phyloP scores from a whole-genome alignment of 2,888 invertebrate species.

The Ormia ochracea region DNA sequence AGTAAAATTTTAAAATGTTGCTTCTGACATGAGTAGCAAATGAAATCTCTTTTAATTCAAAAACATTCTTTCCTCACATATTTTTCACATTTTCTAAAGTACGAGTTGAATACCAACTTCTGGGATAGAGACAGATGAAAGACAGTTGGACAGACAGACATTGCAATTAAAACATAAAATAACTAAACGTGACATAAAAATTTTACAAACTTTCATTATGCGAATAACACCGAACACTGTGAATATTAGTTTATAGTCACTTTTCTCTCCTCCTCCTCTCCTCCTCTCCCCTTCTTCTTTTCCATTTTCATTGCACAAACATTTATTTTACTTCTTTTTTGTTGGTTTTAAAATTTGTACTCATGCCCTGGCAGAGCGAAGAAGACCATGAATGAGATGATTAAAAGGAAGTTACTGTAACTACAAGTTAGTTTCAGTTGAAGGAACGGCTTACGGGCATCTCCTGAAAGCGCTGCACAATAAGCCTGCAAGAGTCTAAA shows the following conservation, averaged over 20 bases:
- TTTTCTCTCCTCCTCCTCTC: not conserved
- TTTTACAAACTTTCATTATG: conserved; percentile 33
- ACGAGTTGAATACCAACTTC: conserved; percentile 5
- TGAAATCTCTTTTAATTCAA: not conserved
- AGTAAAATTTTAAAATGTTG: conserved; percentile 31
- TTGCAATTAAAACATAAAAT: conserved; percentile 48
- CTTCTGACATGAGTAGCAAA: not conserved
- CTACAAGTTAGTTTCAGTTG: not conserved
- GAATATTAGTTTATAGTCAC: conserved; percentile 13
- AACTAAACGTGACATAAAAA: conserved; percentile 55
- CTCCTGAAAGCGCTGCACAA: not conserved
- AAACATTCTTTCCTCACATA: not conserved
- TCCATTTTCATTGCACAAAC: no score
- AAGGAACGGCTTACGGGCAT: not conserved
- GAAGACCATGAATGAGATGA: conserved; percentile 1
- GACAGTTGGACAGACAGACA: conserved; percentile 4
- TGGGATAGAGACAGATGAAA: conserved; percentile 3
- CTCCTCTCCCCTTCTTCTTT: not conserved
- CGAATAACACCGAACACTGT: not conserved
- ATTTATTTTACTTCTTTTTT: conserved; percentile 8
- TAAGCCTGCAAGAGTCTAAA: not conserved
- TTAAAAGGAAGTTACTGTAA: not conserved
- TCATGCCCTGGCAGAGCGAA: not conserved
- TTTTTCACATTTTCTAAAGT: not conserved
- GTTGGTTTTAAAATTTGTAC: not conserved